Conservation (phyloP, 2,797 vertebrate species). For the Novumbra hubbsi region DNA sequence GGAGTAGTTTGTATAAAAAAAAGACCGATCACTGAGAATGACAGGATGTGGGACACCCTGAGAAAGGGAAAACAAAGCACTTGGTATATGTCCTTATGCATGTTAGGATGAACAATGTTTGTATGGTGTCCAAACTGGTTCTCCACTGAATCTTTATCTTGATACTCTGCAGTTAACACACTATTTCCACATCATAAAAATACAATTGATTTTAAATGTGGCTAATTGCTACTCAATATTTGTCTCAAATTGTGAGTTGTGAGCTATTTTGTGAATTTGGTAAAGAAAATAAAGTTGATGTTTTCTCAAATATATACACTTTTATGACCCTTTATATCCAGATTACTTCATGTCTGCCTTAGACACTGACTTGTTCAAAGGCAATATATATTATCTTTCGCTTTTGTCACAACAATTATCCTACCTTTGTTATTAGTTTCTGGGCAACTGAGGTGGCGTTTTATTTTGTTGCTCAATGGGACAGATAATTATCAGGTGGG, state of each 20-base stretch:
- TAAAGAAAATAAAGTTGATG: neutral
- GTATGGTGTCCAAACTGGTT: constrained; percentile 48
- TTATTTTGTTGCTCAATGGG: neutral
- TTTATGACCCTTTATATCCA: neutral
- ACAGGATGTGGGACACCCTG: constrained; percentile 63
- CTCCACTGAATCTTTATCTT: constrained; percentile 37
- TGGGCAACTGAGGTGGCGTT: neutral
- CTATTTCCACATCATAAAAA: constrained; percentile 18
- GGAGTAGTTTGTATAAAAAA: constrained; percentile 48
- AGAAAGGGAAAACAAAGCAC: constrained; percentile 62
- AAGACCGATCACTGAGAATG: constrained; percentile 44
- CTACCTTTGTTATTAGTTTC: neutral
- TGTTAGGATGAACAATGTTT: constrained; percentile 52
- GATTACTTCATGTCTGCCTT: neutral
- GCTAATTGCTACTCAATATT: too few relatives aligned
- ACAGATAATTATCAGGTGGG: neutral
- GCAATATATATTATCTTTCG: neutral
- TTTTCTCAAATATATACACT: neutral
- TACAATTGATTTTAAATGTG: neutral
- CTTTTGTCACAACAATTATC: neutral
- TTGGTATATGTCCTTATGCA: constrained; percentile 62
- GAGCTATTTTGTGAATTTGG: neutral
- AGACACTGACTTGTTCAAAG: neutral
- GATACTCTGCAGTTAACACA: constrained; percentile 19
- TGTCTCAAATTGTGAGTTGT: neutral